phyloP scores from a whole-genome alignment of 2,113 vertebrate species.

The Elephantulus edwardii region DNA sequence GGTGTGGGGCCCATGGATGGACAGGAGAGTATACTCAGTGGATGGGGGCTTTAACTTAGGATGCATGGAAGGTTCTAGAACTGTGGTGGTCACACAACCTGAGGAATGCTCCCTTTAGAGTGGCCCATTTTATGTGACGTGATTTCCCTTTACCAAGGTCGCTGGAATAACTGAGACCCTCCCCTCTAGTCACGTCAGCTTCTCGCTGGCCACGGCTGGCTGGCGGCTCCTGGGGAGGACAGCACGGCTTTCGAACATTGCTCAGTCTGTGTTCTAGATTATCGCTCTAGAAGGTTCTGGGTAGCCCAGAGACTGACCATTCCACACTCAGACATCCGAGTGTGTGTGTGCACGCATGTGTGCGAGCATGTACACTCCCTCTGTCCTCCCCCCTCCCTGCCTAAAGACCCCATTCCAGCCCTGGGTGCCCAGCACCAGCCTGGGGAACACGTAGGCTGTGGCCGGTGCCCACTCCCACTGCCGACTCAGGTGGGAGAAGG shows the following conservation, averaged over 20 bases:
- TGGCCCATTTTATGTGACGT: background rate
- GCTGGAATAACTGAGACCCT: background rate
- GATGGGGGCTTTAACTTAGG: background rate
- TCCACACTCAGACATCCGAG: accelerated
- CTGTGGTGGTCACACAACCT: background rate
- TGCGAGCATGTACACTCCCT: too few species aligned
- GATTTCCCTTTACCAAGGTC: too few species aligned
- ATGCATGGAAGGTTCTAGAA: background rate
- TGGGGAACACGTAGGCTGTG: too few species aligned
- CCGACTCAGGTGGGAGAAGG: too few species aligned
- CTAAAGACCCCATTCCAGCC: too few species aligned
- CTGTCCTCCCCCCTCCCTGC: background rate
- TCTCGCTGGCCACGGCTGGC: background rate
- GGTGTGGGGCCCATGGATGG: background rate
- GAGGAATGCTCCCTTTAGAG: background rate
- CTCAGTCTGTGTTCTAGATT: background rate
- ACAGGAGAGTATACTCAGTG: too few species aligned
- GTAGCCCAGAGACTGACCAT: background rate
- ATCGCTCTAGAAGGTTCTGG: background rate
- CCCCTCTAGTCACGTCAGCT: too few species aligned
- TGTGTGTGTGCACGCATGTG: too few species aligned
- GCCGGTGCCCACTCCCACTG: background rate
- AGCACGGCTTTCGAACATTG: background rate
- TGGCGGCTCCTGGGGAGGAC: background rate
- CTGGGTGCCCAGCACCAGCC: too few species aligned